Base-by-base conservation (phyloP, 1,140 invertebrate genomes). In the Solen grandis region DNA sequence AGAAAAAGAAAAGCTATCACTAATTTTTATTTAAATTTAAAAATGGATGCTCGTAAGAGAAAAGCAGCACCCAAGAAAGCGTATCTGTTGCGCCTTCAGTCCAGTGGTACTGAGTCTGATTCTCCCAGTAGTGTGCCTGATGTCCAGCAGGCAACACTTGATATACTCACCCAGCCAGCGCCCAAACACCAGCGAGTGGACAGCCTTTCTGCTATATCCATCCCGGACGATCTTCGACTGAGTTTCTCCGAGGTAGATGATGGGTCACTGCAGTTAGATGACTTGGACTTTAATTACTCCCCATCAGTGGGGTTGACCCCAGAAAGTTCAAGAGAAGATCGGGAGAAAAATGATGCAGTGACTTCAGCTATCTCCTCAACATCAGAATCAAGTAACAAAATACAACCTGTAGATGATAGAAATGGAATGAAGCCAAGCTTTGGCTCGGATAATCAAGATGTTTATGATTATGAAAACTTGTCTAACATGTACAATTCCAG, bases 221-320 rank as follows among this genome's bases (percentile, higher is more conserved):
- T 78, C 0, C 75, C 75, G n/a, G 75, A 78, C 19, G 75, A 78
- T 31, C 27, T 78, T 5, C 50, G 55, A 25, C 54, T 78, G 41
- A 78, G 65, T 60, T 78, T 78, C 36, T 78, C 75, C 27, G 75
- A 78, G 35, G 33, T 78, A n/a, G 74, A 77, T 29, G 75, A 78
- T 10, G 16, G 29, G 5, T 78, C 75, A 2, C 31, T 78, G 35
- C 65, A 68, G n/a, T 41, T 78, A 10, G 75, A 69, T 38, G 75
- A 78, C 55, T 25, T 78, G 25, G 63, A 68, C 19, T 22, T 68
- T 2, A 60, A 41, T 27, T 78, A 35, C 55, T 68, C 50, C 2
- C 65, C 75, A 0, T 29, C 63, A 8, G 22, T 19, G 16, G 74
- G 29, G n/a, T n/a, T n/a, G n/a, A n/a, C n/a, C n/a, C n/a, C n/a